Evolutionary conservation across 2,113 vertebrate species (phyloP), one percentile per base, ranked within the genome.

Genomic region (Trichomycterus rosablanca): DNA sequence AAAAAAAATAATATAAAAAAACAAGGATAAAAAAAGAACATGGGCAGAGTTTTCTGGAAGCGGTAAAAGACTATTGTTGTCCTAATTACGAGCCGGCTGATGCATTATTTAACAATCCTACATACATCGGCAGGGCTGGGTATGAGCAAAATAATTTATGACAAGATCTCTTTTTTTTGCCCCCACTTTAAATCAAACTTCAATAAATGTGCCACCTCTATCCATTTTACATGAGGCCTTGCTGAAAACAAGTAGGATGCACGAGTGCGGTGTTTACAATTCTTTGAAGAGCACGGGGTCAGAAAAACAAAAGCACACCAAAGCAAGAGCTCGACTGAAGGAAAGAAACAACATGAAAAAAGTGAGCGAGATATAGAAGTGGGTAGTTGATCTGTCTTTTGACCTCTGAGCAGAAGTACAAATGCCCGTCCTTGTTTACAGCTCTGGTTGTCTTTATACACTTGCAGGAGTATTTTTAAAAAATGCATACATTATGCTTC

Each of bases 71-170:
- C 83, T 82, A 81, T 86, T 87, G 85, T 84, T 87, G 84, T 88
- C 85, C 86, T 89, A 87, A 89, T 89, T 87, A 88, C 76, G 83
- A 79, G 56, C 40, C 19, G 56, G 74, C 72, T 74, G 75, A 86
- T 87, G 81, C 83, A 89, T 88, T 88, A 88, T 89, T 89, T 87
- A 89, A 81, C 72, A 68, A 76, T 76, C 69, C 81, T 74, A 87
- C 85, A 84, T 87, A 86, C 80, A 84, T 86, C 70, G 71, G 74
- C 78, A 67, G 78, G 74, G 76, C 79, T 77, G n/a, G 76, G 81
- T 86, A 79, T 78, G 83, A 86, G 77, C 81, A 85, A 87, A 87
- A 89, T 89, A 83, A 89, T 87, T 87, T 84, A 87, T 87, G 85
- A 86, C 76, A 81, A 82, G 78, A 80, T 82, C 64, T 79, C 62